Base-by-base conservation (phyloP, 2,797 vertebrate genomes). In the Semotilus atromaculatus region DNA sequence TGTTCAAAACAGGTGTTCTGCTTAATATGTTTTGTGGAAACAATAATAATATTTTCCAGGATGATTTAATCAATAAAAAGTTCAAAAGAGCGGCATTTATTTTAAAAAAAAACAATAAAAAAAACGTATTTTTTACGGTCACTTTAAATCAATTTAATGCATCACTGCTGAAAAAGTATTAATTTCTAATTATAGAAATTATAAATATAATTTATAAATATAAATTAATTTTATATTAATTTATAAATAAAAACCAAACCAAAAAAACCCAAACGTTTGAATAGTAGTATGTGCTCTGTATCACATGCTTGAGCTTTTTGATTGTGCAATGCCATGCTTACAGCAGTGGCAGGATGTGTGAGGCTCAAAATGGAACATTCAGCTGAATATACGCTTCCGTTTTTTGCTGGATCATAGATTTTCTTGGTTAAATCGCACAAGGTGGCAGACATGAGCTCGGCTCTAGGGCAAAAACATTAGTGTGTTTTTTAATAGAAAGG, bases 331-430 rank as follows among this genome's bases (percentile, higher is more conserved):
- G n/a, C n/a, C n/a, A n/a, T 81, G n/a, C 34, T 71, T 36, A 31
- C 51, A 81, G 34, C 51, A 55, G 34, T n/a, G 43, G 68, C 82
- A 83, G 82, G 82, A 83, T 23, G 73, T 53, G 31, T n/a, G 82
- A 23, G 14, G 8, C 68, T 73, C 31, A 23, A 31, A 60, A 60
- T 8, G 4, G 38, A 62, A 53, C 11, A 18, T 7, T 83, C 7
- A 83, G 34, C 36, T 31, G 31, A 67, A 55, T 16, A 4, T 5
- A 53, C 1, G 0, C 34, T 68, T 83, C 82, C n/a, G 62, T 1
- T 40, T 55, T 62, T 31, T 53, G 9, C 7, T 34, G 19, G 62
- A 14, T 53, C 73, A 43, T 10, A 29, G 11, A 19, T 53, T 55
- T 76, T 34, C 34, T 40, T 1, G 2, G n/a, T 66, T 14, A 4